Evolutionary conservation across 2,113 vertebrate genomes (phyloP).

Genomic region (Oreochromis spilurus): DNA sequence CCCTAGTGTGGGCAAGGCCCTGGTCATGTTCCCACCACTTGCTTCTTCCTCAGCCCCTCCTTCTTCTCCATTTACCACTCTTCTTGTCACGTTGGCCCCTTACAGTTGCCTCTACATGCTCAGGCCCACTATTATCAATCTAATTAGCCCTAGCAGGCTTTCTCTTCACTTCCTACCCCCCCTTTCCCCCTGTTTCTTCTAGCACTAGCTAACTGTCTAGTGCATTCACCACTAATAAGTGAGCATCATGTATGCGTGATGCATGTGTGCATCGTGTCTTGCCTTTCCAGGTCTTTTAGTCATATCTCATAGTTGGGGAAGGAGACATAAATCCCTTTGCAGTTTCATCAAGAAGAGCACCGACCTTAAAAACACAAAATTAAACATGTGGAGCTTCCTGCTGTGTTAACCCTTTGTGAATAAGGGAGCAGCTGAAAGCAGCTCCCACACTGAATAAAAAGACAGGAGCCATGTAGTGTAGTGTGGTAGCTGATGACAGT

Average conservation of each 20-base stretch:
- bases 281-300: neutral
- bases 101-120: neutral
- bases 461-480: neutral
- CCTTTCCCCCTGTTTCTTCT: slow-evolving; percentile 11
- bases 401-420: neutral
- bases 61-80: neutral
- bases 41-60: neutral
- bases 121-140: slow-evolving; percentile 10
- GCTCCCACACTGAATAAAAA: neutral
- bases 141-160: slow-evolving; percentile 36
- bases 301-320: neutral
- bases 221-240: neutral
- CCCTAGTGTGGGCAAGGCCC: neutral
- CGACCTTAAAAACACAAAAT: accelerated
- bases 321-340: neutral
- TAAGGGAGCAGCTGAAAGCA: neutral
- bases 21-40: slow-evolving; percentile 32
- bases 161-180: neutral
- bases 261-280: neutral
- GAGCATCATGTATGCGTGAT: neutral
- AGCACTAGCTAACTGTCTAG: neutral
- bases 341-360: neutral
- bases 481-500: neutral
- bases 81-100: neutral
- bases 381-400: neutral